Conservation (phyloP, 1,140 invertebrate genomes). For the Popillia japonica region DNA sequence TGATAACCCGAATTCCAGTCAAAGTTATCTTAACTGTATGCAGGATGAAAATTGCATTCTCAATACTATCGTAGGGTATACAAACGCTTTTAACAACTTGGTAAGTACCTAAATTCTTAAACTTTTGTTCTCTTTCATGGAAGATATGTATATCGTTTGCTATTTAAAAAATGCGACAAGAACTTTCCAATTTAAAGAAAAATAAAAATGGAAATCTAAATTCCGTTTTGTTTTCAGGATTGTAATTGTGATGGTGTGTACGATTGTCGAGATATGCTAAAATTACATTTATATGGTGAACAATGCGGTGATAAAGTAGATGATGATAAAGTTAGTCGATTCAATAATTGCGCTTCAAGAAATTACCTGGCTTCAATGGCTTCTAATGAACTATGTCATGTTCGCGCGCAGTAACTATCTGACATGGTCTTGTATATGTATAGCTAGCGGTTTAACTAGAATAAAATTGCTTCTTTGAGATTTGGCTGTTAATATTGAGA, state of each 20-base stretch:
- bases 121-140: too few species aligned
- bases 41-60: conserved; percentile 48
- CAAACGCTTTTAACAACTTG: neutral
- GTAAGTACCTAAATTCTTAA: too few species aligned
- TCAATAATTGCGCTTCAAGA: conserved; percentile 42
- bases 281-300: conserved; percentile 44
- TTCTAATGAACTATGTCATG: neutral
- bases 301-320: conserved; percentile 42
- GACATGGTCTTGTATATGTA: too few species aligned
- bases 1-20: conserved; percentile 36
- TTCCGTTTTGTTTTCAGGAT: conserved; percentile 45
- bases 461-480: neutral
- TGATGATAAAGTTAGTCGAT: conserved; percentile 39
- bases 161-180: too few species aligned
- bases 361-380: neutral
- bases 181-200: too few species aligned
- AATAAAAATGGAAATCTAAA: too few species aligned
- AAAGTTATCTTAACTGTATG: conserved; percentile 44
- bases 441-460: too few species aligned
- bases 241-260: conserved; percentile 49
- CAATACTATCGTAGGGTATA: conserved; percentile 39
- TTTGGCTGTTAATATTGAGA: too few species aligned
- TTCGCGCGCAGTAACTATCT: neutral
- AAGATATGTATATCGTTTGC: too few species aligned
- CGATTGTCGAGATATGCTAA: conserved; percentile 47